These are phyloP conservation scores for Ctenomys sociabilis DNA, from an alignment of 2,113 vertebrate genomes.

Conservation along the genomic window DNA sequence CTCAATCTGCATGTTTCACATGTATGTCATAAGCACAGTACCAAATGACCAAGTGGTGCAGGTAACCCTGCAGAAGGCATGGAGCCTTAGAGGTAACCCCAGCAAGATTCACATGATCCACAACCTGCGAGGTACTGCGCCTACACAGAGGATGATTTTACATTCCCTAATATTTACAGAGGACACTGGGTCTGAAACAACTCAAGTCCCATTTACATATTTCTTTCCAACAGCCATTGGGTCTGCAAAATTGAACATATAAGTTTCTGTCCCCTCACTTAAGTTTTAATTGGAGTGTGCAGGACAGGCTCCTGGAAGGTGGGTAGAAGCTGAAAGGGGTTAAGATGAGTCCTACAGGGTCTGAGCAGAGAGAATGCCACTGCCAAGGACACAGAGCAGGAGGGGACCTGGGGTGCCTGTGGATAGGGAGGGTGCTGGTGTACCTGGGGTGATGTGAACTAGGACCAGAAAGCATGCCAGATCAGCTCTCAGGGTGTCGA, in stretches of 20 bases:
- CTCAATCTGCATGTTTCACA: neutral
- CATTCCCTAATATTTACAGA: neutral
- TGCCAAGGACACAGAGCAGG: neutral
- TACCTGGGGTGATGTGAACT: neutral
- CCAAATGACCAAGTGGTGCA: neutral
- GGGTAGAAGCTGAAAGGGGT: neutral
- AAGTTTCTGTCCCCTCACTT: neutral
- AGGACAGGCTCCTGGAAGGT: neutral
- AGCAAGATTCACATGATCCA: neutral
- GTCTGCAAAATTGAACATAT: neutral
- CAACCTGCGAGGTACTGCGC: neutral
- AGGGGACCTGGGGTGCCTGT: accelerated
- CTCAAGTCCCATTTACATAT: neutral
- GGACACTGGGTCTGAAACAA: neutral
- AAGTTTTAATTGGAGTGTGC: neutral
- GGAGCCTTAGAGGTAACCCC: neutral
- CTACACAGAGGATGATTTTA: neutral
- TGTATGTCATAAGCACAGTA: neutral
- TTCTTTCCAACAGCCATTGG: neutral
- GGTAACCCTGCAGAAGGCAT: neutral
- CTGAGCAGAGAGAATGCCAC: neutral
- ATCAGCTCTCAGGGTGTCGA: neutral
- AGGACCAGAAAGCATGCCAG: neutral
- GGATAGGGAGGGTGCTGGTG: too few species aligned
- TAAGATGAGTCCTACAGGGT: neutral